These are phyloP conservation scores for Semotilus atromaculatus DNA, from an alignment of 2,797 vertebrate genomes.

Conservation along the genomic window DNA sequence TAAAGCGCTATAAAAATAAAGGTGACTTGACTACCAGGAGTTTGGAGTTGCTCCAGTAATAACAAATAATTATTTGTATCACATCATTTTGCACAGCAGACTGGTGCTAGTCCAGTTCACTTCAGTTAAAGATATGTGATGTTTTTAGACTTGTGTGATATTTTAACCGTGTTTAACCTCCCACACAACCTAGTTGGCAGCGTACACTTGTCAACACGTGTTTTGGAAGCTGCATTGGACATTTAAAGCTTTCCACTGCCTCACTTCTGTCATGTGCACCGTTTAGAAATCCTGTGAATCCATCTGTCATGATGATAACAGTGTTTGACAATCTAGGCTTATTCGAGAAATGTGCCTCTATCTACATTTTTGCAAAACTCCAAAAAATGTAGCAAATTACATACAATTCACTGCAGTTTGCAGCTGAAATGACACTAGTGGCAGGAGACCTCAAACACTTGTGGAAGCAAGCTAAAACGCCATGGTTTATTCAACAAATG, in stretches of 20 bases:
- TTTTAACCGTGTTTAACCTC: background rate
- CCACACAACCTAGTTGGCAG: background rate
- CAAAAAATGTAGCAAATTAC: background rate
- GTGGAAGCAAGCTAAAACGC: background rate
- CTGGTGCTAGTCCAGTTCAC: background rate
- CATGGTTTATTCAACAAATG: background rate
- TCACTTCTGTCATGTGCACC: background rate
- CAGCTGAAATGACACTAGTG: background rate
- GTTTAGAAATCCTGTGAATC: background rate
- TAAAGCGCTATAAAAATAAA: background rate
- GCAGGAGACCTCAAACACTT: background rate
- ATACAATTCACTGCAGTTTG: background rate
- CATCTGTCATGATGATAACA: background rate
- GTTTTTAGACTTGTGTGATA: background rate
- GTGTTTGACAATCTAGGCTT: background rate
- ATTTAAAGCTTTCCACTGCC: background rate
- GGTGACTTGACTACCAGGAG: background rate
- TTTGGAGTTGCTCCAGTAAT: constrained; percentile 20
- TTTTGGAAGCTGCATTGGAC: background rate
- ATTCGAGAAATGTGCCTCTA: background rate
- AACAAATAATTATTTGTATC: no score
- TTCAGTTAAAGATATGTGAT: background rate
- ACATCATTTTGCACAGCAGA: no score
- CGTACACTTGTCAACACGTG: background rate
- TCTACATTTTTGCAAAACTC: background rate